Conservation (phyloP, 1,140 invertebrate species). For the Meloidogyne hapla region DNA sequence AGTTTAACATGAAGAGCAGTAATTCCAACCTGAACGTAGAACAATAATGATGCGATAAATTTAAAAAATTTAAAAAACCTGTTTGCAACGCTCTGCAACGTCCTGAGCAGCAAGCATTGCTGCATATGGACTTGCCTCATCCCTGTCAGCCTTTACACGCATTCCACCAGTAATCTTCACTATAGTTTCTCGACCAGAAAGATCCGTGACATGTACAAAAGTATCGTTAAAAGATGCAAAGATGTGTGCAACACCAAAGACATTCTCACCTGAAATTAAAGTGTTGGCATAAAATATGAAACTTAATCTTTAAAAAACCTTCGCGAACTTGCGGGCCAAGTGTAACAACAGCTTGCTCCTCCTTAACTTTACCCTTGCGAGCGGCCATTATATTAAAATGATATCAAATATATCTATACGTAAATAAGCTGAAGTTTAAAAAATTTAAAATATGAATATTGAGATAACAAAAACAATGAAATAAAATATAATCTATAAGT, state of each 20-base stretch:
- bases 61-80: slow-evolving; percentile 56
- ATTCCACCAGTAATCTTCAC: slow-evolving; percentile 97
- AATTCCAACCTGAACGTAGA: slow-evolving; percentile 77
- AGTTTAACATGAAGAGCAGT: slow-evolving; percentile 97
- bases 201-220: slow-evolving; percentile 98
- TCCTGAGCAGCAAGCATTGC: slow-evolving; percentile 99
- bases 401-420: neutral
- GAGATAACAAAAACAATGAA: neutral
- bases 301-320: slow-evolving; percentile 14
- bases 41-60: neutral
- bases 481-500: neutral
- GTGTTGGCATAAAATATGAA: neutral
- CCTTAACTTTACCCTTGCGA: slow-evolving; percentile 88
- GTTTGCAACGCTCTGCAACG: slow-evolving; percentile 97
- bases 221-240: slow-evolving; percentile 99
- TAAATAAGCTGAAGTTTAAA: neutral
- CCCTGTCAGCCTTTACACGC: slow-evolving; percentile 99
- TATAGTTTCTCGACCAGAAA: slow-evolving; percentile 96
- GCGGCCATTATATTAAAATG: slow-evolving; percentile 76
- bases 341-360: slow-evolving; percentile 92
- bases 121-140: slow-evolving; percentile 98
- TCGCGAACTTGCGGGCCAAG: slow-evolving; percentile 94
- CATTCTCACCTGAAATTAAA: slow-evolving; percentile 74
- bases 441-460: neutral
- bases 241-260: slow-evolving; percentile 98